Evolutionary conservation across 2,113 vertebrate genomes (phyloP), one percentile per base, ranked within the genome.

Genomic region (Ariopsis seemanni): DNA sequence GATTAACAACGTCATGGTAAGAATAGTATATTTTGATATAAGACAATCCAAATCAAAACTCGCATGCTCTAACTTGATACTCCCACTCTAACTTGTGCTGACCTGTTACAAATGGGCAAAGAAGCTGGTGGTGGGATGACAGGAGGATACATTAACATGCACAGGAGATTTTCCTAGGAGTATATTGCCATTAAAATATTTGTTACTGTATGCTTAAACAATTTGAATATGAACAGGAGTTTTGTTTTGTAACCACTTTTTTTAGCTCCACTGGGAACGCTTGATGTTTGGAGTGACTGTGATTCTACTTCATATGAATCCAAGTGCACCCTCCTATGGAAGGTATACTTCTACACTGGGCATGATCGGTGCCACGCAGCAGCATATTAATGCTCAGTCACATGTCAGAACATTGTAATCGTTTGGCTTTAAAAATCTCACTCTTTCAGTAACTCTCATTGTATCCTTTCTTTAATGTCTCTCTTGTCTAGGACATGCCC

Each of bases 261-360:
- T 20, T 85, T 71, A 96, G 95, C 87, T 30, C 95, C 95, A 25
- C 82, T 89, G 6, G 95, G 94, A 86, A 27, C 89, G 57, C 80
- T 95, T 82, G 92, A 95, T 80, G 52, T 95, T 65, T 96, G 95
- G 95, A 88, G 22, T 55, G 93, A 94, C 84, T 95, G 95, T 84
- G 88, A 84, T 12, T 57, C 71, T n/a, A 71, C 55, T 50, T 74
- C 83, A 7, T 7, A 25, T n/a, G 89, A 14, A 7, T 52, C 25
- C n/a, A 63, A 89, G 48, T 95, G 95, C 87, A 78, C 84, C 83
- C 34, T 96, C 50, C 90, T 86, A 1, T 96, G 95, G 95, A 96
- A 95, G 94, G 95, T 96, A 92, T 6, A 63, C 14, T 12, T n/a
- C 48, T n/a, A 53, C 20, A 60, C 50, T 17, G 15, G n/a, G 15